Conservation (phyloP, 2,888 invertebrate genomes). For the Trisateles emortualis region DNA sequence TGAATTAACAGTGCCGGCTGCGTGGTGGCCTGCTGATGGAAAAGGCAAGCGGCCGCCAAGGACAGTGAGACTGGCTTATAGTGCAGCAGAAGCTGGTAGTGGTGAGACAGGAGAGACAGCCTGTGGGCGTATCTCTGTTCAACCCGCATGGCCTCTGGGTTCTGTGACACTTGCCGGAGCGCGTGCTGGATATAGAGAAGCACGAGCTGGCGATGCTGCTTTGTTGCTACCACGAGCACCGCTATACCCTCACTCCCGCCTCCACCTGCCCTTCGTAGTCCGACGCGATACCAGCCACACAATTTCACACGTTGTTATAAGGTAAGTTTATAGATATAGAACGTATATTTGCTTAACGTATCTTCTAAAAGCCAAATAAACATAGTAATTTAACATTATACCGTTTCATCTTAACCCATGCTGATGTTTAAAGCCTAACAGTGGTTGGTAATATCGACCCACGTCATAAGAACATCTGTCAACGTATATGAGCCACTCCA, state of each 20-base stretch:
- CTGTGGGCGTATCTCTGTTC: slow-evolving; percentile 90
- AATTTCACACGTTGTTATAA: slow-evolving; percentile 94
- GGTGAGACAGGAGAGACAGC: slow-evolving; percentile 89
- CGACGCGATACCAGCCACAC: slow-evolving; percentile 89
- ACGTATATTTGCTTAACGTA: not conserved
- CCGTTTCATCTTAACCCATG: too few relatives aligned
- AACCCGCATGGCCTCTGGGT: slow-evolving; percentile 89
- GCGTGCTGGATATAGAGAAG: slow-evolving; percentile 93
- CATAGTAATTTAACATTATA: too few relatives aligned
- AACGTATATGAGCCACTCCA: slow-evolving; percentile 56
- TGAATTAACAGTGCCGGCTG: slow-evolving; percentile 94
- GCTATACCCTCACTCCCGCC: slow-evolving; percentile 94
- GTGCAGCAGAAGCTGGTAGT: slow-evolving; percentile 94
- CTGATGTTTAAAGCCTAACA: slow-evolving; percentile 44
- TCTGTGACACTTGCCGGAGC: slow-evolving; percentile 92
- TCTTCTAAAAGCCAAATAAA: too few relatives aligned
- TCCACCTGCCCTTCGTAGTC: slow-evolving; percentile 96
- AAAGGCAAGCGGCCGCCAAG: slow-evolving; percentile 89
- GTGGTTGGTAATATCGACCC: slow-evolving; percentile 48
- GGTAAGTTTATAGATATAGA: slow-evolving; percentile 84
- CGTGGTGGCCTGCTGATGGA: slow-evolving; percentile 95
- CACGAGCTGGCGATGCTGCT: slow-evolving; percentile 93
- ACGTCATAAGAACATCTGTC: slow-evolving; percentile 57
- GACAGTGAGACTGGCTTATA: slow-evolving; percentile 93
- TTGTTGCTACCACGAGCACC: slow-evolving; percentile 95